phyloP scores from a whole-genome alignment of 2,888 invertebrate species.

The Conistra vaccinii region DNA sequence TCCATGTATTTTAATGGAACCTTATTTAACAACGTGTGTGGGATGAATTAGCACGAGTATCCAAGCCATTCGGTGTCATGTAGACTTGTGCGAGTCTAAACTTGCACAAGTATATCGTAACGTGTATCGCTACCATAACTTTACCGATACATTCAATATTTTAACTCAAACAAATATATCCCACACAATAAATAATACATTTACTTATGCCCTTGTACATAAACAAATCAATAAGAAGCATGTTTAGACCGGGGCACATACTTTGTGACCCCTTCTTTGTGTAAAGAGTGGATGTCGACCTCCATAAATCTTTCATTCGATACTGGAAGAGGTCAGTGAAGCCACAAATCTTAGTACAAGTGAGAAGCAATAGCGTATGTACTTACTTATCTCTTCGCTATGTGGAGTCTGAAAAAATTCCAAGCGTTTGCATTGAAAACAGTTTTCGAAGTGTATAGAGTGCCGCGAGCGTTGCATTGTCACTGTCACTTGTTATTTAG shows the following conservation, averaged over 20 bases:
- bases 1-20: too few species aligned
- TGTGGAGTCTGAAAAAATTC: neutral
- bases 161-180: neutral
- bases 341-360: slow-evolving; percentile 64
- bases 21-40: too few species aligned
- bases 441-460: too few species aligned
- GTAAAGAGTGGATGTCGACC: slow-evolving; percentile 80
- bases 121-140: neutral
- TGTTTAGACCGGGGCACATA: slow-evolving; percentile 60
- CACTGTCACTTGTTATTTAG: too few species aligned
- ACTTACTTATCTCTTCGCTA: neutral
- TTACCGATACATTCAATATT: neutral
- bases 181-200: slow-evolving; percentile 10
- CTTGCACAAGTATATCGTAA: neutral
- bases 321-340: slow-evolving; percentile 76
- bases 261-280: slow-evolving; percentile 71
- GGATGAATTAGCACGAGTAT: neutral
- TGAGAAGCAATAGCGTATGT: slow-evolving; percentile 35
- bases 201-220: slow-evolving; percentile 3
- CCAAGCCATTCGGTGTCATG: neutral
- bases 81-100: neutral
- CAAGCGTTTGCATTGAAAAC: neutral
- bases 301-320: slow-evolving; percentile 84
- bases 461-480: too few species aligned
- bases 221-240: slow-evolving; percentile 46